Evolutionary conservation across 2,113 vertebrate genomes (phyloP).

Genomic region (Gadus chalcogrammus): DNA sequence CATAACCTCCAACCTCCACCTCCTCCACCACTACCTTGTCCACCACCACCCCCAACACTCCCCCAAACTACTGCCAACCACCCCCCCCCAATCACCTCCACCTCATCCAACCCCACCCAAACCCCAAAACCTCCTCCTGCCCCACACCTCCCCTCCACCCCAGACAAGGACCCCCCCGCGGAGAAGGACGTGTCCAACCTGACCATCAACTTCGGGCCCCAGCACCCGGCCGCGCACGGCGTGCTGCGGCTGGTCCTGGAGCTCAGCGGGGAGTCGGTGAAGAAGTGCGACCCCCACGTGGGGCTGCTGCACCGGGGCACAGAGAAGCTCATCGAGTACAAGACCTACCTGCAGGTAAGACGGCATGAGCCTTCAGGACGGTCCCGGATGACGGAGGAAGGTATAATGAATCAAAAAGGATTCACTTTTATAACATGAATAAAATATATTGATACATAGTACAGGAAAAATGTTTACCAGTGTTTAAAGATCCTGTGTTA

Average conservation of each 20-base stretch:
- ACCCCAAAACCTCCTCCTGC: not conserved
- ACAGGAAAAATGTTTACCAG: too few relatives aligned
- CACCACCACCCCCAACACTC: too few relatives aligned
- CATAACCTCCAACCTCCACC: too few relatives aligned
- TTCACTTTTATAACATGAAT: too few relatives aligned
- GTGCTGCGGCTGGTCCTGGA: slow-evolving; percentile 92
- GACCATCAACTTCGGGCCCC: slow-evolving; percentile 93
- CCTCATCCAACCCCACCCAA: not conserved
- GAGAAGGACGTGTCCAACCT: slow-evolving; percentile 81
- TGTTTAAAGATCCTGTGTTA: too few relatives aligned
- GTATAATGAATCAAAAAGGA: too few relatives aligned
- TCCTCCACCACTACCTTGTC: too few relatives aligned
- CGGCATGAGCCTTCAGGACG: too few relatives aligned
- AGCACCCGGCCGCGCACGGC: slow-evolving; percentile 93
- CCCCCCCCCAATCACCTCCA: not conserved
- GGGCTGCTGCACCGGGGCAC: slow-evolving; percentile 92
- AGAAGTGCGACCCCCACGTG: slow-evolving; percentile 89
- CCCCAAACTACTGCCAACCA: not conserved
- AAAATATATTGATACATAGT: too few relatives aligned
- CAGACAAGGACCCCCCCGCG: slow-evolving; percentile 82
- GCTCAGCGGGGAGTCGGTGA: slow-evolving; percentile 89
- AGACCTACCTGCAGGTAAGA: slow-evolving; percentile 90
- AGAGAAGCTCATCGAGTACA: slow-evolving; percentile 94
- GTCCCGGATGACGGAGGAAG: too few relatives aligned
- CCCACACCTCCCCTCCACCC: slow-evolving; percentile 1